phyloP scores from a whole-genome alignment of 2,888 invertebrate species.

The Tetanocera ferruginea region DNA sequence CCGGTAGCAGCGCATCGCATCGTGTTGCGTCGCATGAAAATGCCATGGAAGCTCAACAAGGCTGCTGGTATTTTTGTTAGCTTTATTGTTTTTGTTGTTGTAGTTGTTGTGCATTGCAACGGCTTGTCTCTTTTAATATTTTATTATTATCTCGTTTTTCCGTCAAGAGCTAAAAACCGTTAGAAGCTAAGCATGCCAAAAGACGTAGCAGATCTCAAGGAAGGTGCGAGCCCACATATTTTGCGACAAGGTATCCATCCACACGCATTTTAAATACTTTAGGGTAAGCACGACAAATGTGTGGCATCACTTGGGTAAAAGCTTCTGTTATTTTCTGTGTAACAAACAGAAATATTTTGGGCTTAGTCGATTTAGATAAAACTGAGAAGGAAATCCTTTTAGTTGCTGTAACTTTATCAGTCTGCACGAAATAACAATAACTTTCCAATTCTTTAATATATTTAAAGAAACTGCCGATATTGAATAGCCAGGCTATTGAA shows the following conservation, averaged over 20 bases:
- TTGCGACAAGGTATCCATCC: not conserved
- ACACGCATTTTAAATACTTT: not conserved
- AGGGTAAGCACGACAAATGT: no score
- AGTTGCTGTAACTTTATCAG: no score
- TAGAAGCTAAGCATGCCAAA: not conserved
- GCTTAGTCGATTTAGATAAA: no score
- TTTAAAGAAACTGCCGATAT: no score
- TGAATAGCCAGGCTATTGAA: no score
- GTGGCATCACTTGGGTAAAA: no score
- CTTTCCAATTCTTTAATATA: no score
- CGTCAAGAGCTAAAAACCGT: not conserved
- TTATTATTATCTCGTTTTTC: slow-evolving; percentile 12
- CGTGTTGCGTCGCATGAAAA: not conserved
- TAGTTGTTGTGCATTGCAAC: not conserved
- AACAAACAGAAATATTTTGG: no score
- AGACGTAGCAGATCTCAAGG: not conserved
- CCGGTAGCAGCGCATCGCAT: not conserved
- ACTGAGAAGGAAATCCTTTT: no score
- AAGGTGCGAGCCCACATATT: not conserved
- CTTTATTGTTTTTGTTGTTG: not conserved
- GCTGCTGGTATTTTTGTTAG: not conserved
- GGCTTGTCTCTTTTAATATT: slow-evolving; percentile 8
- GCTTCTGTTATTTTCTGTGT: no score
- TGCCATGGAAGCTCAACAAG: not conserved
- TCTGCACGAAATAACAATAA: no score